Conservation (phyloP, 2,888 invertebrate genomes). For the Parasteatoda lunata region DNA sequence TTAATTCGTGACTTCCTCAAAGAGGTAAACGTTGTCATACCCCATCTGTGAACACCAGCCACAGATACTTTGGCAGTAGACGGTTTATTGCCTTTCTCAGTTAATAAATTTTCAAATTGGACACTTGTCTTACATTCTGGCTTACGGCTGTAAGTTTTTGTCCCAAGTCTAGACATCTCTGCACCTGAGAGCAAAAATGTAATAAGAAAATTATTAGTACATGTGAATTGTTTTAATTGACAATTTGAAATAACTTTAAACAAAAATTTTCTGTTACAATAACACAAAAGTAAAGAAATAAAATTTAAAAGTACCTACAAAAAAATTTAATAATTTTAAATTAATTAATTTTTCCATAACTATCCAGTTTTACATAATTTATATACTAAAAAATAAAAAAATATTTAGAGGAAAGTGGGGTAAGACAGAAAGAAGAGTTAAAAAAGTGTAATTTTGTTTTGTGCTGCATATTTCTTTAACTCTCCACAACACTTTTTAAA, state of each 20-base stretch:
- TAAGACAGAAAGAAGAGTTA: too few species aligned
- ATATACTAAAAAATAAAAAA: too few species aligned
- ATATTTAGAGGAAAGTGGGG: too few species aligned
- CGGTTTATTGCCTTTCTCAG: slow-evolving; percentile 80
- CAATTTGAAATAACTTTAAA: not conserved
- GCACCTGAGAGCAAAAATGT: slow-evolving; percentile 16
- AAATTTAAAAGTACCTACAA: not conserved
- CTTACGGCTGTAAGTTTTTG: slow-evolving; percentile 70
- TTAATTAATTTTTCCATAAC: too few species aligned
- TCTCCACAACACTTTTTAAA: too few species aligned
- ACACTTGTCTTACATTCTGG: slow-evolving; percentile 76
- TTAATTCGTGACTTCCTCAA: slow-evolving; percentile 84
- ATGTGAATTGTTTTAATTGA: not conserved
- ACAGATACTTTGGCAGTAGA: slow-evolving; percentile 88
- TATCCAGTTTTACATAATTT: too few species aligned
- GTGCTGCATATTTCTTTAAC: too few species aligned
- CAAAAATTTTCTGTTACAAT: not conserved
- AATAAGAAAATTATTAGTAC: not conserved
- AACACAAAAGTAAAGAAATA: not conserved
- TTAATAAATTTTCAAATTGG: slow-evolving; percentile 77
- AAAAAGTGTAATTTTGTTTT: too few species aligned
- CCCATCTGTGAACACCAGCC: slow-evolving; percentile 94
- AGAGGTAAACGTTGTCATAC: slow-evolving; percentile 93
- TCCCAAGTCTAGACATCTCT: slow-evolving; percentile 68
- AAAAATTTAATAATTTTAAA: too few species aligned